Evolutionary conservation across 2,113 vertebrate species (phyloP), one percentile per base, ranked within the genome.

Genomic region (Nerophis ophidion): DNA sequence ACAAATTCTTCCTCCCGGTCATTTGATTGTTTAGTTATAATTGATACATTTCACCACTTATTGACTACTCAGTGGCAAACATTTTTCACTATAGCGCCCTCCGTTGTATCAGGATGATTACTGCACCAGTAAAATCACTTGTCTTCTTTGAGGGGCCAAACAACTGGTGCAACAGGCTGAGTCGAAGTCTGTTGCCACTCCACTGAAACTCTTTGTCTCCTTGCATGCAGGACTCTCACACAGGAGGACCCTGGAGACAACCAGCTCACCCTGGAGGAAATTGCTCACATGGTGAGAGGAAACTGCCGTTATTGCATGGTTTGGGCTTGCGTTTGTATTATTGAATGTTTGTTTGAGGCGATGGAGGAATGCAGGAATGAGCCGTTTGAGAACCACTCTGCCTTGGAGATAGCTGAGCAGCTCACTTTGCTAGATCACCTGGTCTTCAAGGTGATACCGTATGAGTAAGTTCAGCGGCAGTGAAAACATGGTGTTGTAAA

Each of bases 381-480:
- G 9, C 92, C 93, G 0, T 99, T 99, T 75, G 97, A 98, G 35
- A 93, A 73, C 75, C 95, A 97, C 72, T 98, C 95, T 0, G 97
- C 97, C 57, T 83, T 98, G 85, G 97, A 98, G 68, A 95, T 96
- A 0, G 97, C 96, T 0, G 97, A 99, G 13, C 95, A 99, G 68
- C 91, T 99, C 70, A 99, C 97, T 0, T 83, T 98, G 81, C 84
- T 99, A 77, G 97, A 99, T 65, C 95, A 99, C 84, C 86, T 98
- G 42, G 91, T 98, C 74, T 99, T 99, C 81, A 96, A 92, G 89
- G 94, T 92, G 79, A 98, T 99, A 75, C 97, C 95, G 0, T 98
- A 99, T 0, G 94, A 97, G 97, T 99, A 79, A 92, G 95, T 91
- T 26, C 48, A 48, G 16, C 9, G 16, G 38, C 10, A 40, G 38